Evolutionary conservation across 2,888 invertebrate species (phyloP), one percentile per base, ranked within the genome.

Genomic region (Stegana nigrithorax): DNA sequence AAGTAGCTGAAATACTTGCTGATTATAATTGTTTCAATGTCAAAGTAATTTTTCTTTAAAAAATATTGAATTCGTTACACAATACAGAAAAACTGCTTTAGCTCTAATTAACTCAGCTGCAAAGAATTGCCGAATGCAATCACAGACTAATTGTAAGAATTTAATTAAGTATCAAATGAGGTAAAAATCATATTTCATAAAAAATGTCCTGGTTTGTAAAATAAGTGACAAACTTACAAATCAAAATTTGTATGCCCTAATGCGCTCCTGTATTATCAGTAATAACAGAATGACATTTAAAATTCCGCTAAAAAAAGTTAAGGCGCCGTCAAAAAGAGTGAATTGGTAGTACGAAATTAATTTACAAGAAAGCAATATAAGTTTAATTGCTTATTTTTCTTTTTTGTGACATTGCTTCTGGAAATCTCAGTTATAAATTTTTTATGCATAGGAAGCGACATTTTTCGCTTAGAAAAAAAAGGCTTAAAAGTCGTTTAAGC

Each of bases 1-100:
- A 71, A 66, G 73, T 75, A 77, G 74, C 81, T 82, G 83, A 75
- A 75, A 71, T 78, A 81, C 81, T 83, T 81, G 81, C 80, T 81
- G 81, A 81, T 79, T 72, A 67, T 69, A 57, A 67, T 68, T 73
- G 63, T 36, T 53, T 55, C 53, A 55, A 55, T 55, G 21, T 55
- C 7, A n/a, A 55, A 53, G 12, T 8, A 23, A n/a, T 21, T 14
- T 29, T 53, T 8, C 26, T 25, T 29, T 51, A 53, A 19, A 55
- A 4, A 29, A 51, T 21, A 4, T 44, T 19, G 17, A 5, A 5
- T 23, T 23, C 23, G 39, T 39, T 39, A 29, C 10, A 42, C 12
- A 45, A 23, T 26, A 45, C 19, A 44, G 17, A n/a, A 4, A 39
- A 39, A 23, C 25, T 23, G 21, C 4, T 17, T 12, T 17, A 4